Conservation (phyloP, 2,113 vertebrate species). For the Pomatostomus ruficeps region DNA sequence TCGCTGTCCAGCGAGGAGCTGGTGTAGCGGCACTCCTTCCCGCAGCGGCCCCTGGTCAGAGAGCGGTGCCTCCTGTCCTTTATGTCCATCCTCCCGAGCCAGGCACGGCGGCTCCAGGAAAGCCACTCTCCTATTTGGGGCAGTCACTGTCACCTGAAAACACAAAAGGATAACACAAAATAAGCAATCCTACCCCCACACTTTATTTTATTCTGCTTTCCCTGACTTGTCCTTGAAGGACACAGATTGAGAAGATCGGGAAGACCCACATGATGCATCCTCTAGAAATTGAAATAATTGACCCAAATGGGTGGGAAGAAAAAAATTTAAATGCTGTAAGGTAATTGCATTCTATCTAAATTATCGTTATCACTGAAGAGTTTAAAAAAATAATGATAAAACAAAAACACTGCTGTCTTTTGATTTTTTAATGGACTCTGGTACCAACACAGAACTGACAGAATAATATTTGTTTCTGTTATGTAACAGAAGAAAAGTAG, state of each 20-base stretch:
- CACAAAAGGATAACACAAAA: not conserved
- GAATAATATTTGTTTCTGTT: not conserved
- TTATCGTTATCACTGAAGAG: not conserved
- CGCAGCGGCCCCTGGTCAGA: slow-evolving; percentile 83
- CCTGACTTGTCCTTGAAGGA: not conserved
- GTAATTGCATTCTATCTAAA: slow-evolving; percentile 13
- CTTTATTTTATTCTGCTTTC: not conserved
- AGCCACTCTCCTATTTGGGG: not conserved
- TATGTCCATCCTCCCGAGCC: slow-evolving; percentile 80
- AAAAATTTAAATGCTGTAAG: not conserved
- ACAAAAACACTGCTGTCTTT: not conserved
- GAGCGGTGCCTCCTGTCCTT: slow-evolving; percentile 91
- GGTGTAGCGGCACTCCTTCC: slow-evolving; percentile 90
- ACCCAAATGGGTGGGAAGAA: not conserved
- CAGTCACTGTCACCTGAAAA: slow-evolving; percentile 57
- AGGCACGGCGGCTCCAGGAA: not conserved
- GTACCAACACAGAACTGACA: not conserved
- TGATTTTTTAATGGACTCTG: slow-evolving; percentile 16
- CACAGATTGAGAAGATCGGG: not conserved
- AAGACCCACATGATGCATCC: not conserved
- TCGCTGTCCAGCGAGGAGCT: slow-evolving; percentile 89
- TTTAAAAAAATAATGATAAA: not conserved
- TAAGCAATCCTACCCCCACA: not conserved
- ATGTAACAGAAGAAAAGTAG: slow-evolving; percentile 12
- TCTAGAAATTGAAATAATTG: slow-evolving; percentile 7